phyloP scores from a whole-genome alignment of 2,113 vertebrate genomes.

The Scortum barcoo region DNA sequence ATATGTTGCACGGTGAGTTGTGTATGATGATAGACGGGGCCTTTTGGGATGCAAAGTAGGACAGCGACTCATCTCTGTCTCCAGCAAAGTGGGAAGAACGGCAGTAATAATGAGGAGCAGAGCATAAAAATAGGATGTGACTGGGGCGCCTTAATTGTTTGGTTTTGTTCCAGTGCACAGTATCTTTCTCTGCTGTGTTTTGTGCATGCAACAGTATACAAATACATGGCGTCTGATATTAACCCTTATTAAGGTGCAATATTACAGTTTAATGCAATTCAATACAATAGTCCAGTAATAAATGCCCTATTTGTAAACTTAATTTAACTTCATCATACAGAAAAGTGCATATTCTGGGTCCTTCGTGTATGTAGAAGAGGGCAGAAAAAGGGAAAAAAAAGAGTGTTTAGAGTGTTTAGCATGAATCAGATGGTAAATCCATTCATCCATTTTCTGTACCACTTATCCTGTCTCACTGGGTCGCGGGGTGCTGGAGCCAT shows the following conservation, averaged over 20 bases:
- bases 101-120: background rate
- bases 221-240: too few species aligned
- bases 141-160: background rate
- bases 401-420: too few species aligned
- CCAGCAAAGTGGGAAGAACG: constrained; percentile 16
- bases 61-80: constrained; percentile 43
- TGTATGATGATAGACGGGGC: constrained; percentile 12
- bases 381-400: background rate
- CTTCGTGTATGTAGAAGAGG: background rate
- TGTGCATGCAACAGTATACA: background rate
- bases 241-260: too few species aligned
- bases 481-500: too few species aligned
- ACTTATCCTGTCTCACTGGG: too few species aligned
- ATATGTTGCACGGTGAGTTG: constrained; percentile 36
- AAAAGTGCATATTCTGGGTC: background rate
- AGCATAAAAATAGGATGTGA: constrained; percentile 2
- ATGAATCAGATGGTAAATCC: too few species aligned
- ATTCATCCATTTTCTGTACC: too few species aligned
- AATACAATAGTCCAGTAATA: background rate
- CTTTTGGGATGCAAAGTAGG: constrained; percentile 72
- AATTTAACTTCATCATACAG: background rate
- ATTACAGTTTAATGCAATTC: constrained; percentile 1
- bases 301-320: background rate
- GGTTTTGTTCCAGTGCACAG: background rate
- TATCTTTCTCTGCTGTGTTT: background rate